Conservation (phyloP, 2,888 invertebrate genomes). For the Nipponacmea schrenckii region DNA sequence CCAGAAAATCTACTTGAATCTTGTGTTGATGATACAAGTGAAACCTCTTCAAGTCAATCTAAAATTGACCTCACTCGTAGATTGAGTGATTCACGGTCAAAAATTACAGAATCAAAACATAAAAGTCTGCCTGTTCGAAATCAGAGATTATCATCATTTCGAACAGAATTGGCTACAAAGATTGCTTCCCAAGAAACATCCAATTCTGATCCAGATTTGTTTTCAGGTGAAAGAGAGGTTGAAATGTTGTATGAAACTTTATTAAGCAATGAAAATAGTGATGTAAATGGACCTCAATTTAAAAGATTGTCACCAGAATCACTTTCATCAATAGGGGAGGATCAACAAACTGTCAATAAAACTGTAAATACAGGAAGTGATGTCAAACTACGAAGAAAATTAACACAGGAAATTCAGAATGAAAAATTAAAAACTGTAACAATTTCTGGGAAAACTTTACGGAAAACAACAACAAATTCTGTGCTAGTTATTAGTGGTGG, state of each 20-base stretch:
- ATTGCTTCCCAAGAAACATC: constrained; percentile 17
- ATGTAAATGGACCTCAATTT: background rate
- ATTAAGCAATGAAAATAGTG: constrained; percentile 24
- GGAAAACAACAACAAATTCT: constrained; percentile 39
- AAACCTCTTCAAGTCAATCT: background rate
- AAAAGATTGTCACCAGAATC: background rate
- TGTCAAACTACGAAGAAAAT: background rate
- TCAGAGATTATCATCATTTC: constrained; percentile 23
- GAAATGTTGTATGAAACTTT: constrained; percentile 33
- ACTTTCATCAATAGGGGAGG: background rate
- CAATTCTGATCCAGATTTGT: constrained; percentile 16
- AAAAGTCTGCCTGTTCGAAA: background rate
- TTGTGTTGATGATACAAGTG: constrained; percentile 5
- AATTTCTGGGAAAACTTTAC: constrained; percentile 14
- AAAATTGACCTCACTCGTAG: background rate
- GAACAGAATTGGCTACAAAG: constrained; percentile 33
- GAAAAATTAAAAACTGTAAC: background rate
- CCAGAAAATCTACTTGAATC: constrained; percentile 1
- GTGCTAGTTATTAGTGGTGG: constrained; percentile 62
- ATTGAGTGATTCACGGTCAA: background rate
- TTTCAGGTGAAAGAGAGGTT: constrained; percentile 23
- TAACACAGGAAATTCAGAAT: background rate
- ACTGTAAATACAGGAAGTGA: background rate
- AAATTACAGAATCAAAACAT: background rate
- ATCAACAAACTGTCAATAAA: background rate